These are phyloP conservation scores for Cyphomyrmex costatus DNA, from an alignment of 1,140 invertebrate genomes.

Conservation along the genomic window DNA sequence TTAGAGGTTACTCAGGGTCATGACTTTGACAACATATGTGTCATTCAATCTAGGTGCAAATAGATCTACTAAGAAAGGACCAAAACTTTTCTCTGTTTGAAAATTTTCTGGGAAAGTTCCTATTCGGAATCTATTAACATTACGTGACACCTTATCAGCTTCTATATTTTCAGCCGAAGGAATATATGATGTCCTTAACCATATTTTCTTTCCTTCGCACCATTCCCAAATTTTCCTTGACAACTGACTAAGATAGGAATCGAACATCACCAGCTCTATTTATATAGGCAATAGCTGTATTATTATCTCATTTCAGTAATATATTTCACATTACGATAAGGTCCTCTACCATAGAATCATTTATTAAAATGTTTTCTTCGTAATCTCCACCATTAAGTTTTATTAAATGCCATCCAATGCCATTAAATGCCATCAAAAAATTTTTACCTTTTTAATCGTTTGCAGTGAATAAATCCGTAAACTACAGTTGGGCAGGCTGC, in stretches of 20 bases:
- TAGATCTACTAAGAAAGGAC: background rate
- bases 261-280: background rate
- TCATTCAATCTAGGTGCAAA: constrained; percentile 32
- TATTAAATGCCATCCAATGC: no score
- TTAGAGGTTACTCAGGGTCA: no score
- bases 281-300: background rate
- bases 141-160: constrained; percentile 18
- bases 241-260: background rate
- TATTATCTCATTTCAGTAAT: background rate
- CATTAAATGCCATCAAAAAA: background rate
- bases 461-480: no score
- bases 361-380: background rate
- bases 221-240: background rate
- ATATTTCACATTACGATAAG: background rate
- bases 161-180: constrained; percentile 18
- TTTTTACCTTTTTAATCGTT: background rate
- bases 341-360: background rate
- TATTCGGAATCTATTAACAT: background rate
- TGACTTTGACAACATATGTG: no score
- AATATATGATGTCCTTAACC: constrained; percentile 44
- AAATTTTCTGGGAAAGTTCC: background rate
- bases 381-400: background rate
- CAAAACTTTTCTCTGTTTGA: background rate
- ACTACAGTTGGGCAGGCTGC: background rate
- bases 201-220: constrained; percentile 48